Conservation (phyloP, 2,888 invertebrate species). For the Leucania comma region DNA sequence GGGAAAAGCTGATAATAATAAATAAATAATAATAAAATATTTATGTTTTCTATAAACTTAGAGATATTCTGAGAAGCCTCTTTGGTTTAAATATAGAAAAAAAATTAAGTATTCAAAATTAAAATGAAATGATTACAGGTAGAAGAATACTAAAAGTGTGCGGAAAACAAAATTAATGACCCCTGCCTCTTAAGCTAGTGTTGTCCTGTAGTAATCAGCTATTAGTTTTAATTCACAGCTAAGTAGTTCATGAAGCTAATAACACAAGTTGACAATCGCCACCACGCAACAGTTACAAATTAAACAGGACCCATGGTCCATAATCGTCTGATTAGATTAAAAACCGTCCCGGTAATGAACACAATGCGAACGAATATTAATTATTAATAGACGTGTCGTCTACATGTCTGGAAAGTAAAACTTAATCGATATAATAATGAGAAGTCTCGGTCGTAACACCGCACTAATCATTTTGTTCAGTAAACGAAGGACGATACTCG, state of each 20-base stretch:
- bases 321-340: constrained; percentile 52
- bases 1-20: too few relatives aligned
- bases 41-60: too few relatives aligned
- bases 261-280: constrained; percentile 13
- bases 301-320: constrained; percentile 36
- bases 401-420: constrained; percentile 56
- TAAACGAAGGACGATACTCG: constrained; percentile 21
- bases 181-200: too few relatives aligned
- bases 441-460: constrained; percentile 38
- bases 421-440: constrained; percentile 59
- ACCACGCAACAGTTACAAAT: constrained; percentile 40
- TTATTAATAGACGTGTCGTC: constrained; percentile 61
- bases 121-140: too few relatives aligned
- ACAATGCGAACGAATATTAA: constrained; percentile 55
- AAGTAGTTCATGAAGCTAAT: background rate
- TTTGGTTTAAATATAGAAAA: too few relatives aligned
- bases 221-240: background rate
- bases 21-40: too few relatives aligned
- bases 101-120: too few relatives aligned
- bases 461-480: constrained; percentile 38
- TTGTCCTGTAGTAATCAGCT: too few relatives aligned
- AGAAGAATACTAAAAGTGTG: too few relatives aligned
- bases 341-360: constrained; percentile 53
- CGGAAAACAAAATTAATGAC: too few relatives aligned
- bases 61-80: too few relatives aligned